Evolutionary conservation across 2,113 vertebrate genomes (phyloP).

Genomic region (Penelope pileata): DNA sequence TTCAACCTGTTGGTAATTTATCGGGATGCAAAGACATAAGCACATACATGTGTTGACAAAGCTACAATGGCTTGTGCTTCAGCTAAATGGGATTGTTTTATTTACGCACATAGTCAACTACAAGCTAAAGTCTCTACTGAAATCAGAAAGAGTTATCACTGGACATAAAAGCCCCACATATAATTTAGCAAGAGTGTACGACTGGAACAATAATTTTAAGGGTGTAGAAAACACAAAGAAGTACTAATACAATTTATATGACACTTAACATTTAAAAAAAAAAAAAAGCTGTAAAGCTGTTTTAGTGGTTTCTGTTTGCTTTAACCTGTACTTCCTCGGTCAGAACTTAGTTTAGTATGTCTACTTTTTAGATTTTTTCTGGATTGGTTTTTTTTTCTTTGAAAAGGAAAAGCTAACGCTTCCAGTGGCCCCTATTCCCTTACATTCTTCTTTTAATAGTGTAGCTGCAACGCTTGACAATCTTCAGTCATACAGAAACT

Average conservation of each 20-base stretch:
- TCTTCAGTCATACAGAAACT: background rate
- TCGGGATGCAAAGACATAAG: background rate
- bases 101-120: background rate
- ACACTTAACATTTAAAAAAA: background rate
- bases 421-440: background rate
- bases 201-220: background rate
- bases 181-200: background rate
- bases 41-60: background rate
- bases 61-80: background rate
- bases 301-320: background rate
- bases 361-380: background rate
- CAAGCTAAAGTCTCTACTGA: background rate
- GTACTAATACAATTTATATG: background rate
- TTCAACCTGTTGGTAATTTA: background rate
- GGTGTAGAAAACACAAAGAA: background rate
- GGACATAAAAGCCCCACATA: background rate
- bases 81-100: background rate
- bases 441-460: background rate
- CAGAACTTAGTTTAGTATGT: background rate
- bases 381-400: background rate
- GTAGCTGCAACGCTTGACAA: background rate
- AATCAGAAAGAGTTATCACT: background rate
- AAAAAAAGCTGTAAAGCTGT: background rate
- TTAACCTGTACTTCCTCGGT: background rate
- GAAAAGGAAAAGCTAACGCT: background rate